Base-by-base conservation (phyloP, 53 echinoderm and acorn worm genomes). In the Zoroaster sp. region DNA sequence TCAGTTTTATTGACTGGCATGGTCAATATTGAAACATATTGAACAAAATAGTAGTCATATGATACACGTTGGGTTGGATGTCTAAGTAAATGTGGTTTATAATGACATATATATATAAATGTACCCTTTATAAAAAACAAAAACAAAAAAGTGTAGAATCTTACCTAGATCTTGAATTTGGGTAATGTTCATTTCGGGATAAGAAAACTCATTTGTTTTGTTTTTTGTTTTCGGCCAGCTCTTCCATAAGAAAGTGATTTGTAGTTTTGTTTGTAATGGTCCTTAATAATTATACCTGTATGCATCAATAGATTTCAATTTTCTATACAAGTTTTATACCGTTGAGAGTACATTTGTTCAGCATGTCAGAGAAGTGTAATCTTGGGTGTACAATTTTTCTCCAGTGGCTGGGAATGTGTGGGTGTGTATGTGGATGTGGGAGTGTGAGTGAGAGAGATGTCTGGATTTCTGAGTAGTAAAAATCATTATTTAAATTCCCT, bases 231-330 rank as follows among this genome's bases (percentile, higher is more conserved):
- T 55, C 4, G 85, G 85, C 69, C 85, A 85, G 71, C 85, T 71
- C 71, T 70, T 6, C 71, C 85, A 69, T 46, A 46, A 11, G 14
- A 13, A 21, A 40, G 13, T 83, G 20, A 69, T 36, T 85, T 69
- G 42, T 5, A 17, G 35, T 78, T 28, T 54, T 59, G 10, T 20
- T 73, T 41, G 20, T n/a, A n/a, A 10, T 59, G 63, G 18, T 59
- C 13, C 32, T 77, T 51, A 25, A 46, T n/a, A n/a, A n/a, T n/a
- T n/a, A n/a, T 82, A 54, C 38, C 32, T n/a, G 66, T 66, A 85
- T 85, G 85, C 85, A 85, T 46, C 40, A 70, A 71, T 49, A 85
- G 35, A 69, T 85, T 85, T 71, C 51, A 71, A 85, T 85, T 85
- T 79, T 85, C 69, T 70, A 35, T 20, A 45, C 45, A 31, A 70